These are phyloP conservation scores for Takifugu flavidus DNA, from an alignment of 2,113 vertebrate genomes.

Conservation along the genomic window DNA sequence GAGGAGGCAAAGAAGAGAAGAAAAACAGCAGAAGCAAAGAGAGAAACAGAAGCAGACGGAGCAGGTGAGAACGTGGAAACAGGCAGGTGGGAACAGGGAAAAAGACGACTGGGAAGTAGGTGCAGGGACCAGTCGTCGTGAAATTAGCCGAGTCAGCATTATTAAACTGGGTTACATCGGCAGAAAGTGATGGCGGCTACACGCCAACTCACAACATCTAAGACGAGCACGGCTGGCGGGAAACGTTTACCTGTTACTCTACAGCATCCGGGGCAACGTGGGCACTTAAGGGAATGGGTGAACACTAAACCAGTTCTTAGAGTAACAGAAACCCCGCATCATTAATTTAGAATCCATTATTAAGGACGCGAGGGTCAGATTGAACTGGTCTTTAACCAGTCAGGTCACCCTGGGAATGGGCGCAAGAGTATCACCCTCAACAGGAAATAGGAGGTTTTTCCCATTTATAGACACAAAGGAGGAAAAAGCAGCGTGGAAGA, in stretches of 20 bases:
- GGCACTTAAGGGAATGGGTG: constrained; percentile 76
- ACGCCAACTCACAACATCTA: too few relatives aligned
- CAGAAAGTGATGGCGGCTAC: background rate
- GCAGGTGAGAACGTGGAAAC: constrained; percentile 3
- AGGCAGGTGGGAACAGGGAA: constrained; percentile 18
- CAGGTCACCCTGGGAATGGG: constrained; percentile 15
- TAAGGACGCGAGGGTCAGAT: constrained; percentile 46
- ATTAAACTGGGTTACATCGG: background rate
- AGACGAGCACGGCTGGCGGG: too few relatives aligned
- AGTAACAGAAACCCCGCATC: constrained; percentile 66
- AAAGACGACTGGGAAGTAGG: background rate
- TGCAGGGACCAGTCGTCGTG: background rate
- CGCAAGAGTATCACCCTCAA: too few relatives aligned
- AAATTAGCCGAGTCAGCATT: background rate
- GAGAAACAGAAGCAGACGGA: constrained; percentile 27
- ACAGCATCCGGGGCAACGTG: constrained; percentile 27
- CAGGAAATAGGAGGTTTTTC: background rate
- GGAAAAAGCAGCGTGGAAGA: constrained; percentile 24
- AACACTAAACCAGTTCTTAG: constrained; percentile 74
- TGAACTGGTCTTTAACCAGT: constrained; percentile 44
- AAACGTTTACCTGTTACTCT: background rate
- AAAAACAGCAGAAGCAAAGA: constrained; percentile 11
- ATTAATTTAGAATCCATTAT: constrained; percentile 72
- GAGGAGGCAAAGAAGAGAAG: constrained; percentile 21
- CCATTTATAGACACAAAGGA: background rate